Percentiles rank a stretch among this genome's conserved stretches.
These are phyloP conservation scores for Cottoperca gobio DNA, from an alignment of 2,797 vertebrate genomes.

Conservation along the genomic window DNA sequence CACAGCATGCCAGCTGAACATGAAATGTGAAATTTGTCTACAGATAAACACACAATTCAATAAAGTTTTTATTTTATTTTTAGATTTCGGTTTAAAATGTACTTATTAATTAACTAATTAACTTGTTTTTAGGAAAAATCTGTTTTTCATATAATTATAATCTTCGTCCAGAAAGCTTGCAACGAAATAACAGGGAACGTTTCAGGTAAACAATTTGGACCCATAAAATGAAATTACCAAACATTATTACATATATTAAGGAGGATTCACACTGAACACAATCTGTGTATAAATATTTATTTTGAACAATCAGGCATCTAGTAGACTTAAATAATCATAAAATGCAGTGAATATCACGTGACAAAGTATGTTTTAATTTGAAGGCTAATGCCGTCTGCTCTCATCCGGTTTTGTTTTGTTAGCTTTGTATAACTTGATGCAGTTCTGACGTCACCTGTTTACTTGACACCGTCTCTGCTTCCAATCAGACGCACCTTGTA, in stretches of 20 bases:
- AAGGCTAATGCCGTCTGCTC: background rate
- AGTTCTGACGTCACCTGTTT: slow-evolving; percentile 78
- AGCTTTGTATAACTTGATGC: slow-evolving; percentile 12
- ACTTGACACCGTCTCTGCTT: slow-evolving; percentile 60
- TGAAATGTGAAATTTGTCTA: background rate
- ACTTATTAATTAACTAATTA: too few species aligned
- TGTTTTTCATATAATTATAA: too few species aligned
- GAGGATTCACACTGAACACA: background rate
- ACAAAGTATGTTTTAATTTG: slow-evolving; percentile 24
- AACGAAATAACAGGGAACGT: background rate
- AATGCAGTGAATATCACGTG: background rate
- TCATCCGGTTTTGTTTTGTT: background rate
- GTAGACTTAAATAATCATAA: background rate
- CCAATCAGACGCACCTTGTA: slow-evolving; percentile 61
- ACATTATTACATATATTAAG: background rate
- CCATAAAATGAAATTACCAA: background rate
- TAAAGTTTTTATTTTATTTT: background rate
- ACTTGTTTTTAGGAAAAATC: background rate
- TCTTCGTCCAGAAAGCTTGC: background rate
- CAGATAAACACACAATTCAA: background rate
- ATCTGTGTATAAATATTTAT: background rate
- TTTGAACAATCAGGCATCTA: background rate
- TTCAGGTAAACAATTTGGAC: background rate
- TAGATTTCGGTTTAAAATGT: background rate
- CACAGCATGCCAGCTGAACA: background rate